Base-by-base conservation (phyloP, 1,140 invertebrate genomes). In the Formica selysi region DNA sequence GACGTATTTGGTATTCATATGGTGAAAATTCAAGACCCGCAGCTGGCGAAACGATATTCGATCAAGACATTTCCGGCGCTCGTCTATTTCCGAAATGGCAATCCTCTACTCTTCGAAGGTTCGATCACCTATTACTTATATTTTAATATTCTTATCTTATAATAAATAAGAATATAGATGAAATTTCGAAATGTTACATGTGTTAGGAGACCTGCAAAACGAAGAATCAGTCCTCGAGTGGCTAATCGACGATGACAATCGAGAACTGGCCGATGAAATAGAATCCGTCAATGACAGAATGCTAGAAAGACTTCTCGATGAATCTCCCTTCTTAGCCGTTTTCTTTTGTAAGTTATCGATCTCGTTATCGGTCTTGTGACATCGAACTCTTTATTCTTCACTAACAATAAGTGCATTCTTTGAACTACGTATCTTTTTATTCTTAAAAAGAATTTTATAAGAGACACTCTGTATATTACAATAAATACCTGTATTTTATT, bases 11-110 rank as follows among this genome's bases (percentile, higher is more conserved):
- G 98, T 54, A 99, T 99, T 90, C 98, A 99, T 91, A 97, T 99
- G 96, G 98, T 99, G 0, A 98, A 98, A 94, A 98, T 99, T 91
- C 98, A 98, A 94, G 98, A 99, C 95, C 97, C 98, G 0, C 97
- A 98, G 92, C 93, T 99, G 78, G 98, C 98, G 4, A 98, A 98
- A 92, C 96, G 98, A 86, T 99, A 99, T 95, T 98, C 98, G 44
- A 99, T 99, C 73, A 99, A 99, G 94, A 99, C 98, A 41, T 99
- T 98, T 93, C 98, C 98, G 4, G 98, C 98, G 32, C 96, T 99
- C 86, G 98, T 98, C 3, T 99, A 99, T 92, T 99, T 99, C 94
- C 96, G 97, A 92, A 99, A 99, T 93, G 98, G 98, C 88, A 99
- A 99, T 96, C 98, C 98, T 22, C 95, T 99, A 62, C 94, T 99